Conservation (phyloP, 2,888 invertebrate genomes). For the Argyresthia albistria region DNA sequence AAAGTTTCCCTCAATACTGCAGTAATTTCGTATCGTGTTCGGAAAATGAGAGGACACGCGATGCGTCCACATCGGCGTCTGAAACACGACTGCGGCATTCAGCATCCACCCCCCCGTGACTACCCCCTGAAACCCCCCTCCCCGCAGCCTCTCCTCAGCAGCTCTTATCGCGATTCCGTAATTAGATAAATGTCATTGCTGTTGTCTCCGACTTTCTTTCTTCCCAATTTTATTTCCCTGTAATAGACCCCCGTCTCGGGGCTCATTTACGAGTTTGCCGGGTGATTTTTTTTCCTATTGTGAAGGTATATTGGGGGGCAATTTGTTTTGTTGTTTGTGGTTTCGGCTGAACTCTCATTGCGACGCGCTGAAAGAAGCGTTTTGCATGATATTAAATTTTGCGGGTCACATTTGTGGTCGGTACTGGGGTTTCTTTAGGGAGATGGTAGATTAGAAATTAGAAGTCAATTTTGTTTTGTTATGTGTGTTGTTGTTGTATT, state of each 20-base stretch:
- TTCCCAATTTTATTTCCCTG: constrained; percentile 33
- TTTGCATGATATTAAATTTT: too few species aligned
- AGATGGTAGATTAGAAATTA: too few species aligned
- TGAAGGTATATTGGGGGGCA: not conserved
- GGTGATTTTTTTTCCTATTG: not conserved
- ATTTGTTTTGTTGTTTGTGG: not conserved
- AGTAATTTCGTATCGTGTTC: not conserved
- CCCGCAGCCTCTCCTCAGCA: constrained; percentile 23
- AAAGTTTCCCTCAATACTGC: not conserved
- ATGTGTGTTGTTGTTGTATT: too few species aligned
- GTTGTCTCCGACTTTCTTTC: constrained; percentile 45
- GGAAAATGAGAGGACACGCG: not conserved
- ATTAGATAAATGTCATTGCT: constrained; percentile 70
- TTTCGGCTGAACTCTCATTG: not conserved
- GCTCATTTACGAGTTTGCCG: constrained; percentile 3
- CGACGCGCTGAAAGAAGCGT: too few species aligned
- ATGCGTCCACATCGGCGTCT: not conserved
- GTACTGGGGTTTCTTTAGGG: too few species aligned
- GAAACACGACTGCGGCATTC: constrained; percentile 35
- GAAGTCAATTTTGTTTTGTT: too few species aligned
- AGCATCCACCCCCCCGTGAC: constrained; percentile 24
- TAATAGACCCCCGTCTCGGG: constrained; percentile 28
- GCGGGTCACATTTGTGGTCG: too few species aligned
- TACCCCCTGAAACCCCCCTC: constrained; percentile 18
- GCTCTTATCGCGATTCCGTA: constrained; percentile 58